Percentiles rank a stretch among this genome's conserved stretches.
phyloP scores from a whole-genome alignment of 2,888 invertebrate species.

The Tubulanus polymorphus region DNA sequence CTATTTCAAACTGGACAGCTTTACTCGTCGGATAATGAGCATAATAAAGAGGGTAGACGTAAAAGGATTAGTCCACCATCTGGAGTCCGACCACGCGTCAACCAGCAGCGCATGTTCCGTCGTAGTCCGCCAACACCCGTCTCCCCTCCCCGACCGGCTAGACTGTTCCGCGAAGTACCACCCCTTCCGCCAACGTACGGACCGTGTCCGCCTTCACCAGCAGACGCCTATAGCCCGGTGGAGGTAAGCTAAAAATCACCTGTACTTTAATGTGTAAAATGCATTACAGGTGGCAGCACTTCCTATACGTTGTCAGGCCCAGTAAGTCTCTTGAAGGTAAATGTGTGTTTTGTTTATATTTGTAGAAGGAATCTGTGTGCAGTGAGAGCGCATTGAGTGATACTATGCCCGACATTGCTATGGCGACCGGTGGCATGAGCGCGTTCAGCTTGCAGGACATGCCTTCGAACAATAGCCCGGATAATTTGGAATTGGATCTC shows the following conservation, averaged over 20 bases:
- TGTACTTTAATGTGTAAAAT: background rate
- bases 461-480: no score
- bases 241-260: conserved; percentile 17
- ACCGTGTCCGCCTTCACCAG: conserved; percentile 14
- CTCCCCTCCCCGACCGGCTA: background rate
- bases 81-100: conserved; percentile 12
- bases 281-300: background rate
- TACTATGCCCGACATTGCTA: conserved; percentile 76
- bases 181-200: conserved; percentile 11
- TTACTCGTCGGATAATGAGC: conserved; percentile 19
- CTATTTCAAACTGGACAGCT: conserved; percentile 58
- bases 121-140: background rate
- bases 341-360: conserved; percentile 9
- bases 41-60: background rate
- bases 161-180: background rate
- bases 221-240: conserved; percentile 21
- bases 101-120: background rate
- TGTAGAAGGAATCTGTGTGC: conserved; percentile 60
- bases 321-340: background rate
- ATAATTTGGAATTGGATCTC: conserved; percentile 73
- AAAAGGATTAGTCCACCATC: background rate
- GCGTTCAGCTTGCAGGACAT: conserved; percentile 57
- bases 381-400: conserved; percentile 72
- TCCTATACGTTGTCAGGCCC: background rate
- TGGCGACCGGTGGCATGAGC: conserved; percentile 75